Base-by-base conservation (phyloP, 2,797 vertebrate genomes). In the Mionectes olivaceus region DNA sequence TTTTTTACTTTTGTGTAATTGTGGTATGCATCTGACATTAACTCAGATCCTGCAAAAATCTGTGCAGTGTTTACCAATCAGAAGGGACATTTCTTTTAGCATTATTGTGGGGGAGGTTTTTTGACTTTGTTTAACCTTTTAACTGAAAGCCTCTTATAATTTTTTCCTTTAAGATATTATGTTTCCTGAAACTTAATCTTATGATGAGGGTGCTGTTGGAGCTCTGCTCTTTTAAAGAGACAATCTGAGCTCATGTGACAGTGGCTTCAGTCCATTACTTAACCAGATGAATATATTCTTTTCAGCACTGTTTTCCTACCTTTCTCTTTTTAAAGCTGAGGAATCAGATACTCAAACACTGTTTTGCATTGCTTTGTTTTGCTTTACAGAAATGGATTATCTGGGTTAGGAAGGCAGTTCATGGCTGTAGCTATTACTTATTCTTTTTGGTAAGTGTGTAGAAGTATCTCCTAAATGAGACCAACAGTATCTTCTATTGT, bases 141-240 rank as follows among this genome's bases (percentile, higher is more conserved):
- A 49, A 74, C 64, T 57, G 73, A 80, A 87, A 75, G 9, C 49
- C 25, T 57, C 8, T 22, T 78, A 1, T 1, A 1, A 32, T 56
- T 59, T 43, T 81, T 94, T 78, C 32, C 11, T 85, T 68, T 37
- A 61, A 65, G 68, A 64, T 71, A 81, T 15, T 78, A 25, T 15
- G 44, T 84, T 91, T 90, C 67, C 50, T 89, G 83, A 90, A 91
- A 90, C 22, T 18, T 68, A 64, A 61, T 82, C 63, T 88, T 88
- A 71, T 14, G 30, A 85, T 39, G 57, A 82, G 59, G 24, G 19
- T 79, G 70, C 55, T 67, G 25, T n/a, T 76, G 63, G 59, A 94
- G 44, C 46, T 84, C 65, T 55, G 10, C 49, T 86, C 28, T 84
- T 79, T 55, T 32, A 59, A 16, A 86, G 21, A 78, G 35, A 57